These are phyloP conservation scores for Microdon myrmicae DNA, from an alignment of 2,888 invertebrate genomes.

Conservation along the genomic window DNA sequence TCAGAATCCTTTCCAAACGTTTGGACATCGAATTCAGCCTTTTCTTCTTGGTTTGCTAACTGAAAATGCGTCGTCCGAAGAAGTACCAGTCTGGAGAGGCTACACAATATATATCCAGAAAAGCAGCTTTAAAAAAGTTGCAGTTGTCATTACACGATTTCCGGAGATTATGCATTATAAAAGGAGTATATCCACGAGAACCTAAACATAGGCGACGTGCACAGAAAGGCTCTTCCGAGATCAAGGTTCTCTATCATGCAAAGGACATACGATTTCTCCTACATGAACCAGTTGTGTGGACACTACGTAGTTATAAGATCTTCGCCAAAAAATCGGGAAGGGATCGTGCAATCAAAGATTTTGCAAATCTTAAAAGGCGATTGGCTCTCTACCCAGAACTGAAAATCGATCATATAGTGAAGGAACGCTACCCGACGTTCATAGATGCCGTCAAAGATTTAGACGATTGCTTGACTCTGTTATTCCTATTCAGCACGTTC, in stretches of 20 bases:
- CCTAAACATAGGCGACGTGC: slow-evolving; percentile 94
- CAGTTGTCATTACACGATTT: slow-evolving; percentile 96
- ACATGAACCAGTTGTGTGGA: slow-evolving; percentile 96
- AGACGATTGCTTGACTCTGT: slow-evolving; percentile 94
- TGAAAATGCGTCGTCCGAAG: slow-evolving; percentile 65
- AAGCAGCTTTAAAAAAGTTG: slow-evolving; percentile 88
- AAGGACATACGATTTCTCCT: slow-evolving; percentile 96
- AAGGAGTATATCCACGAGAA: slow-evolving; percentile 98
- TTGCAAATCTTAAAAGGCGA: slow-evolving; percentile 75
- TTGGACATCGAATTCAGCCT: slow-evolving; percentile 68
- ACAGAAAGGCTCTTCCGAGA: slow-evolving; percentile 89
- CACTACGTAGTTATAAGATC: slow-evolving; percentile 91
- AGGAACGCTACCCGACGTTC: slow-evolving; percentile 97
- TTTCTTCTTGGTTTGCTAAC: slow-evolving; percentile 67
- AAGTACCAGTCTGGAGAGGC: slow-evolving; percentile 90
- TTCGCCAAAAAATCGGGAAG: slow-evolving; percentile 82
- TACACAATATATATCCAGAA: slow-evolving; percentile 89
- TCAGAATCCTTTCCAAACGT: slow-evolving; percentile 68
- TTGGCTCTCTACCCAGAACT: slow-evolving; percentile 86
- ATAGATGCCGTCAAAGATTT: slow-evolving; percentile 94
- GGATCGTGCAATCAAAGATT: slow-evolving; percentile 85
- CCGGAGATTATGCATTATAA: slow-evolving; percentile 91
- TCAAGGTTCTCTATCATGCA: slow-evolving; percentile 91
- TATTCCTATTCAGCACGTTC: slow-evolving; percentile 94
- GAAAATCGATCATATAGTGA: slow-evolving; percentile 94